Evolutionary conservation across 2,797 vertebrate genomes (phyloP).

Genomic region (Pygocentrus nattereri): DNA sequence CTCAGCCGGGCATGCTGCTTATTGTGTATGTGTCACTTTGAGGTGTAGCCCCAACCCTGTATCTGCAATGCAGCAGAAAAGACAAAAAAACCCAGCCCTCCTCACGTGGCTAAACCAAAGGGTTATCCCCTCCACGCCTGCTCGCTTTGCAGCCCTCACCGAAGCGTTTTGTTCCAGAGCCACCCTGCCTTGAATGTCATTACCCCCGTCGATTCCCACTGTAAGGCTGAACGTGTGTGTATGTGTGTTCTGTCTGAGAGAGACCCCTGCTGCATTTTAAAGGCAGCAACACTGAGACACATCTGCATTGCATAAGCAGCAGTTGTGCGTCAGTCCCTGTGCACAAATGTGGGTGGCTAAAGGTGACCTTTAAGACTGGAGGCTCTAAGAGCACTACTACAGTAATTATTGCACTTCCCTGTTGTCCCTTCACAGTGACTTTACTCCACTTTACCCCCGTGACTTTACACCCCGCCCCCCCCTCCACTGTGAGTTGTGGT

Average conservation of each 20-base stretch:
- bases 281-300: conserved; percentile 47
- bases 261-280: conserved; percentile 40
- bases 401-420: conserved; percentile 29
- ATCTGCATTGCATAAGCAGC: conserved; percentile 67
- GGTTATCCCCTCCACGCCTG: conserved; percentile 67
- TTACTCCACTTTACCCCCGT: background rate
- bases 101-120: conserved; percentile 69
- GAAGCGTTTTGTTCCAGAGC: conserved; percentile 31
- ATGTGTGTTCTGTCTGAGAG: conserved; percentile 14
- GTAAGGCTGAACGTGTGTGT: conserved; percentile 15
- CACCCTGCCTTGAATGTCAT: conserved; percentile 44
- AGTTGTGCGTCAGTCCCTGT: conserved; percentile 56
- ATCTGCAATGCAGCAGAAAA: conserved; percentile 86
- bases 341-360: conserved; percentile 64
- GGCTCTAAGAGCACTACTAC: conserved; percentile 32
- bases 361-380: conserved; percentile 69
- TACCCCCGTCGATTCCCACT: background rate
- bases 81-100: conserved; percentile 53
- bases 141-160: conserved; percentile 42
- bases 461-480: background rate
- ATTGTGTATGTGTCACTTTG: conserved; percentile 64
- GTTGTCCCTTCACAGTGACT: conserved; percentile 9
- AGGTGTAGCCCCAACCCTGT: conserved; percentile 78
- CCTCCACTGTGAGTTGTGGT: background rate
- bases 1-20: conserved; percentile 22